Evolutionary conservation across 1,140 invertebrate species (phyloP), one percentile per base, ranked within the genome.

Genomic region (Notospermus geniculatus): DNA sequence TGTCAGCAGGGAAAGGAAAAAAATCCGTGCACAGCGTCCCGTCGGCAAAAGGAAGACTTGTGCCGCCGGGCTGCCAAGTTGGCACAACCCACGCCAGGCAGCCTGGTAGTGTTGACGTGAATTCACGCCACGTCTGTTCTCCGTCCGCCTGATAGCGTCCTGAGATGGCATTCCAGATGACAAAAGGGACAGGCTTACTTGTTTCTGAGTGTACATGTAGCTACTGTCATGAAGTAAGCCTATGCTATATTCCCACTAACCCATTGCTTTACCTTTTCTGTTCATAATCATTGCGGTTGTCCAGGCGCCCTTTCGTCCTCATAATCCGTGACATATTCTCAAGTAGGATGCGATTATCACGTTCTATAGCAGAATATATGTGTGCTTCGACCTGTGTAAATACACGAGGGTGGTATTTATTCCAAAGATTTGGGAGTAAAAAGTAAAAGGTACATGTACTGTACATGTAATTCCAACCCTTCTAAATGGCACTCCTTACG

Each of bases 291-390:
- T 70, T 58, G 28, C 50, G 45, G 57, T 75, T 68, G 54, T 76
- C 72, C 22, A 76, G 64, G 23, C 57, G 53, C 2, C 72, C 71
- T 17, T 67, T 66, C 13, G 65, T 71, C 61, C 69, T 60, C 74
- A 75, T 76, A 32, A 74, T 76, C 29, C 71, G 59, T 5, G 74
- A 71, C 74, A 77, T 77, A 65, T 75, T 77, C 59, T 77, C 72
- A 7, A 77, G 59, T 25, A 77, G 54, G n/a, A 75, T 75, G 32
- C 71, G 58, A 57, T 77, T 77, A 53, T 77, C 73, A 15, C 73
- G 58, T 57, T 76, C 74, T 25, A 76, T 71, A 28, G 11, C 58
- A 67, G 11, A 68, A 68, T 9, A 75, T 46, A 2, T 72, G 65
- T 36, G 73, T 71, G n/a, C 71, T 60, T 77, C 74, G 41, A 72